Evolutionary conservation across 2,113 vertebrate species (phyloP).

Genomic region (Campylorhamphus procurvoides): DNA sequence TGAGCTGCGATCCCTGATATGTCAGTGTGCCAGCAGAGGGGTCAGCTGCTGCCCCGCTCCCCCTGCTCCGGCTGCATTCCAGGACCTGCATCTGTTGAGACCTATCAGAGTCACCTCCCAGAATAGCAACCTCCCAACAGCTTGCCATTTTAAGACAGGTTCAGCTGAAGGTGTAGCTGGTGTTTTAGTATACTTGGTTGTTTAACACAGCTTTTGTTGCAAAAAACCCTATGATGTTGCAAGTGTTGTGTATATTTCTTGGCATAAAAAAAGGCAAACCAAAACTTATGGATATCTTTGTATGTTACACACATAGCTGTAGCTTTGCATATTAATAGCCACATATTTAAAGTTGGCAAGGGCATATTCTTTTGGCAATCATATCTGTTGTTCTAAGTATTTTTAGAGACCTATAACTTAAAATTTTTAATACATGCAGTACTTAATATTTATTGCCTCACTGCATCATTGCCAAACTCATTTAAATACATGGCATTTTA

Average conservation of each 20-base stretch:
- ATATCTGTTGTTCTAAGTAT: not conserved
- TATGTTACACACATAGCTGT: not conserved
- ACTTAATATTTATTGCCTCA: not conserved
- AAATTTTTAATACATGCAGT: not conserved
- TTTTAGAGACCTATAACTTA: not conserved
- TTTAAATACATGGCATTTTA: not conserved
- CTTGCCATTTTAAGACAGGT: constrained; percentile 93
- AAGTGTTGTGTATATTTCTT: not conserved
- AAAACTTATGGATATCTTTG: not conserved
- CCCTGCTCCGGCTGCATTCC: constrained; percentile 76
- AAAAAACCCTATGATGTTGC: not conserved
- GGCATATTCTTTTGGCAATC: not conserved
- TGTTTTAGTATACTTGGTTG: not conserved
- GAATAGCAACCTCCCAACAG: constrained; percentile 87
- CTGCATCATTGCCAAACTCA: not conserved
- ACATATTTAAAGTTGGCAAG: not conserved
- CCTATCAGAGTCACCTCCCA: constrained; percentile 86
- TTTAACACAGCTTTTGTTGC: not conserved
- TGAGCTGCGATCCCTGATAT: constrained; percentile 27
- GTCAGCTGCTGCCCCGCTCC: constrained; percentile 67
- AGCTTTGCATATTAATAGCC: not conserved
- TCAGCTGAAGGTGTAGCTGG: constrained; percentile 49
- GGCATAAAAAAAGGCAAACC: not conserved
- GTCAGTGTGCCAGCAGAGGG: constrained; percentile 45
- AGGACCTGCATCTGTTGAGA: constrained; percentile 88